Evolutionary conservation across 1,140 invertebrate species (phyloP), one percentile per base, ranked within the genome.

Genomic region (Hypothenemus hampei): DNA sequence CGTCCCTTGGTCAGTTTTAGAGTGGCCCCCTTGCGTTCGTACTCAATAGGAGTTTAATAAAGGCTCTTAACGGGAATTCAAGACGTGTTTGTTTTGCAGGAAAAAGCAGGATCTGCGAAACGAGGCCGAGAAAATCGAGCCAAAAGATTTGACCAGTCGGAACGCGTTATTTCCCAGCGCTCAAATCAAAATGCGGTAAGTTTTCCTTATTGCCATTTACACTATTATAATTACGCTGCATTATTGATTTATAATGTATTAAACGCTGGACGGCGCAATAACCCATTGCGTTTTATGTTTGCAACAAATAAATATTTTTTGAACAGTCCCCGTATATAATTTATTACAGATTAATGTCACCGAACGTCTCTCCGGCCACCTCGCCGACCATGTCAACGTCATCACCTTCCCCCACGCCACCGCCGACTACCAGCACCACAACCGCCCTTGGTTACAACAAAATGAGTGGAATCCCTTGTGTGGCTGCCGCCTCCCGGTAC

Each of bases 401-500:
- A 69, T 79, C 77, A 68, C n/a, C n/a, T n/a, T 83, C 81, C 57
- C 82, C 82, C 57, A 80, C 80, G 49, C 82, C 82, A 37, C 84
- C 82, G 52, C 81, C 81, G 33, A 81, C 81, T 60, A 81, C 81
- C 76, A 81, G 81, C 59, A 81, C 79, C 15, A 81, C 81, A 36
- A 81, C 81, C 21, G 67, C 73, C n/a, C 61, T 71, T 13, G 69
- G 66, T 60, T 81, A 78, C 69, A 81, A 80, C 64, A 84, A 84
- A 70, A 85, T 87, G 66, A 81, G 82, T 8, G 91, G 92, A 22
- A 93, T 97, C 44, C 93, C 94, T 0, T 91, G 88, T 60, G 91
- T 96, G 6, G 94, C 93, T 0, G 87, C 88, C 0, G 91, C 93
- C 1, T 90, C 90, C 15, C 81, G 89, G 29, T 93, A 90, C 70